Base-by-base conservation (phyloP, 2,113 vertebrate species). In the Apteryx owenii region DNA sequence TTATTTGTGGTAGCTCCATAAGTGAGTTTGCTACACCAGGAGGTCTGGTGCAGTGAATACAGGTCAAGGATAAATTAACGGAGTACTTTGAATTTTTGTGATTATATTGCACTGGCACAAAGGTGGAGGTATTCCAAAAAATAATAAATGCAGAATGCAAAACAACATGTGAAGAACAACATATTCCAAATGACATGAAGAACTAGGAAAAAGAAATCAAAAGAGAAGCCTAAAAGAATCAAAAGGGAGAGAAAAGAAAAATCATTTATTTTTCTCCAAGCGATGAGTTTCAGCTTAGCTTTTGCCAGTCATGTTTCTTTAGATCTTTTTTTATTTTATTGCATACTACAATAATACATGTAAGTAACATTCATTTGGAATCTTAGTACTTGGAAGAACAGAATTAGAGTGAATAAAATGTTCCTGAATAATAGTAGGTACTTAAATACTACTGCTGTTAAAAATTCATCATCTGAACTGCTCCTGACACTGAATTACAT, bases 181-280 rank as follows among this genome's bases (percentile, higher is more conserved):
- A 60, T 60, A 33, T 31, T 33, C 17, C 9, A 83, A 42, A 40
- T 38, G 4, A 46, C 1, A 10, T 9, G 2, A 51, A 68, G 77
- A 72, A 64, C 3, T 2, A 53, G 10, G 5, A 64, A 84, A 50
- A 2, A 22, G 5, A 66, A 86, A 46, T 44, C 4, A 81, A 36
- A 58, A 80, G 3, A 33, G 8, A 82, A 61, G 5, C 25, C 4
- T 0, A 1, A 86, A 89, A 22, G 73, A 42, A 19, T 31, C 18
- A 0, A 1, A 81, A 62, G 5, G 8, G 1, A 16, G 22, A 18
- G 14, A 3, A 8, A 21, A 12, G 40, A 26, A 16, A 33, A 15
- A 40, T 16, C 5, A 18, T 13, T n/a, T 5, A 1, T 61, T 78
- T 36, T 64, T 73, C 21, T 77, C 13, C 33, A 62, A 90, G 8